Base-by-base conservation (phyloP, 1,140 invertebrate species). In the Popillia japonica region DNA sequence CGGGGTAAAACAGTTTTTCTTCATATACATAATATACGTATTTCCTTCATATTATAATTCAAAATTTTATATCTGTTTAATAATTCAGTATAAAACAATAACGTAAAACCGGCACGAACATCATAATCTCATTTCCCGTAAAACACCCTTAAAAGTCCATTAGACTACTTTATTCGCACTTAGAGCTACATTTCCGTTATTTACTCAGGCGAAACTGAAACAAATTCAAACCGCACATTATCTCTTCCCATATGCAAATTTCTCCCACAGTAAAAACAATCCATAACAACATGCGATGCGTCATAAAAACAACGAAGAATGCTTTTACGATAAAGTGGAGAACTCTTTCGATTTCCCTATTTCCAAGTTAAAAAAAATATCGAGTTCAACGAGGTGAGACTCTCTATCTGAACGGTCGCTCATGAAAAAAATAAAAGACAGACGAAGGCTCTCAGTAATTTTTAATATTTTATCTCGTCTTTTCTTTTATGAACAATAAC, bases 391-490 rank as follows among this genome's bases (percentile, higher is more conserved):
- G 61, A 68, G 27, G 17, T 22, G 22, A 22, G 61, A 55, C 48
- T 55, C 20, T 22, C 27, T 27, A 68, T 22, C 11, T 17, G 44
- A 48, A 10, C 2, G 10, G 2, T 48, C 2, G 8, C 44, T 14
- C n/a, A 48, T 7, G 10, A 14, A 14, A 48, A 7, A 48, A 48
- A 48, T 64, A 9, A 20, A 17, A 55, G 17, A 55, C 48, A 55
- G 48, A 55, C n/a, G 48, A 55, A 55, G 17, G 48, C 48, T 55
- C 17, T 55, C 48, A 55, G 48, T 55, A 68, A 68, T 68, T 68
- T 68, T 68, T 68, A 68, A 68, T 68, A 55, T 55, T 55, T 55
- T n/a, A 55, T 17, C 14, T 55, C 48, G 48, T 17, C 48, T 17
- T 55, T 55, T 17, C 48, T 34, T 6, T 20, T n/a, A 55, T 17